These are phyloP conservation scores for Neostethus bicornis DNA, from an alignment of 2,797 vertebrate genomes.

Conservation along the genomic window DNA sequence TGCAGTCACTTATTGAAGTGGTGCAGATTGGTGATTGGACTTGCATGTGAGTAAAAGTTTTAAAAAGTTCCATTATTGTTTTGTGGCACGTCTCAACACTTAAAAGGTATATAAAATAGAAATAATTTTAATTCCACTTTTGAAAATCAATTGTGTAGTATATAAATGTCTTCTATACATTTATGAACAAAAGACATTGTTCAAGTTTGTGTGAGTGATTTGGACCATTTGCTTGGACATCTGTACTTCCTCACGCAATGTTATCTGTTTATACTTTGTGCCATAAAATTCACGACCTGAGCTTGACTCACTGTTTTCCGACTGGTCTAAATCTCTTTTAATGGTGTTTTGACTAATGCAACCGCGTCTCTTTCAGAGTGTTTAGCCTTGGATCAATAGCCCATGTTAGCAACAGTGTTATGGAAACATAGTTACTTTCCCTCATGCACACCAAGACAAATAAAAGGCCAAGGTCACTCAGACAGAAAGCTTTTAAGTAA, in stretches of 20 bases:
- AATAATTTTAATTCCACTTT: too few relatives aligned
- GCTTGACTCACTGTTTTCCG: not conserved
- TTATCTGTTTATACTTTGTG: not conserved
- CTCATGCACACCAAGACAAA: slow-evolving; percentile 26
- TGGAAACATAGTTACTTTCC: slow-evolving; percentile 50
- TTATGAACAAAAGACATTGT: not conserved
- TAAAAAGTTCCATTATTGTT: too few relatives aligned
- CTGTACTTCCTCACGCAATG: not conserved
- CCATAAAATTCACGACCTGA: not conserved
- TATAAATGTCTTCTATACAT: too few relatives aligned
- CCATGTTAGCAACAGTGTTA: slow-evolving; percentile 45
- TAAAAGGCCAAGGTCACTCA: slow-evolving; percentile 41
- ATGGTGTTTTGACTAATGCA: slow-evolving; percentile 14
- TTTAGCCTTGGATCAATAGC: slow-evolving; percentile 51
- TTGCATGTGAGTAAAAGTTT: too few relatives aligned
- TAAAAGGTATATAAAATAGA: too few relatives aligned
- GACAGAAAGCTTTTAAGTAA: slow-evolving; percentile 17
- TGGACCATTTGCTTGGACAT: not conserved
- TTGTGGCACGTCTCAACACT: too few relatives aligned
- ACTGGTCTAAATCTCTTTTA: slow-evolving; percentile 8
- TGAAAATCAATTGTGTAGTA: too few relatives aligned
- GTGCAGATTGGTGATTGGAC: too few relatives aligned
- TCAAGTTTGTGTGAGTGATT: slow-evolving; percentile 4
- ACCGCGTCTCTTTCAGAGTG: slow-evolving; percentile 6
- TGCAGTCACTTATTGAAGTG: not conserved